Evolutionary conservation across 1,140 invertebrate species (phyloP), one percentile per base, ranked within the genome.

Genomic region (Oppia nitens): DNA sequence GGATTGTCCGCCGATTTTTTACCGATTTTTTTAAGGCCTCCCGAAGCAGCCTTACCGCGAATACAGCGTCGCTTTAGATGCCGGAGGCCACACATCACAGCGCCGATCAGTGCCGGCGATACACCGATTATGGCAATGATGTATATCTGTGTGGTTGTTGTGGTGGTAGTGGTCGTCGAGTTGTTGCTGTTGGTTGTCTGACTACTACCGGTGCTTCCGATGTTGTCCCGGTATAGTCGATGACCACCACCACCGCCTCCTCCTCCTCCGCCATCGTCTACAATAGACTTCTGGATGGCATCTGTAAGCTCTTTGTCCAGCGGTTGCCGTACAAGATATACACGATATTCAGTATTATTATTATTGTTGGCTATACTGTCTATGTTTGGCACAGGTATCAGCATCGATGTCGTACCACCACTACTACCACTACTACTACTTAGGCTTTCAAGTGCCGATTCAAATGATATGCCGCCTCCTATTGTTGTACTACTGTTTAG

Each of bases 81-180:
- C 47, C 27, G 57, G 6, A 57, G 3, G 21, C 61, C 59, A 52
- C 57, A 62, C 21, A 56, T 47, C 1, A 55, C 55, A 12, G n/a
- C 61, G 14, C 61, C 61, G 20, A 60, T n/a, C 48, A 27, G 32
- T 11, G 61, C 53, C 11, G 61, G 61, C n/a, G 59, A 21, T 9
- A 62, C 50, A 28, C 61, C 61, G 21, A 62, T 59, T 20, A 62
- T 55, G n/a, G 50, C 47, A 27, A 62, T 53, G 2, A 62, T 50
- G 48, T 62, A 62, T n/a, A 62, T 56, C 9, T 60, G 53, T 17
- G 57, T 54, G 3, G 57, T 52, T 17, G 50, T 24, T 24, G 47
- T 55, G n/a, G 21, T 4, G 23, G 12, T 11, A 40, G 14, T 53
- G 4, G 11, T 26, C n/a, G 51, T n/a, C n/a, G n/a, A n/a, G n/a